Percentiles rank a stretch among this genome's conserved stretches.
phyloP scores from a whole-genome alignment of 2,797 vertebrate species.

The Brachyrhaphis roseni region DNA sequence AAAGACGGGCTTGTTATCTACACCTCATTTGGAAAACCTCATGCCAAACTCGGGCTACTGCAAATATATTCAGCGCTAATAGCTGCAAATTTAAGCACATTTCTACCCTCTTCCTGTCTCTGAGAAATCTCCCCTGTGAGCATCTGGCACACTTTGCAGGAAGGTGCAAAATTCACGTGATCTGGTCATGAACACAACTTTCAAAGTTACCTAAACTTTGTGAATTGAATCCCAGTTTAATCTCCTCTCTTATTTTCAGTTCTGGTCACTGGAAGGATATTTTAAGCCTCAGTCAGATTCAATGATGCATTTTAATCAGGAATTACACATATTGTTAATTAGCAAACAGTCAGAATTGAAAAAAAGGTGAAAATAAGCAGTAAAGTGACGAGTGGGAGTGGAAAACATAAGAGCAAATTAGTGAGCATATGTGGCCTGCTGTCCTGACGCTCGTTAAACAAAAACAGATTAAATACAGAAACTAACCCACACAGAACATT shows the following conservation, averaged over 20 bases:
- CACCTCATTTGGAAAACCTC: conserved; percentile 10
- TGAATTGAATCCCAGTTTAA: background rate
- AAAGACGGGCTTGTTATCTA: conserved; percentile 24
- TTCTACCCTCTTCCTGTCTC: background rate
- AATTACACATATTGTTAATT: conserved; percentile 5
- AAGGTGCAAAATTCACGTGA: conserved; percentile 41
- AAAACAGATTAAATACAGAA: background rate
- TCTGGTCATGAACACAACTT: conserved; percentile 34
- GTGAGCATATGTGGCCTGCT: background rate
- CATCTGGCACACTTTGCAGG: conserved; percentile 60
- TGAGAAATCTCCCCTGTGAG: conserved; percentile 21
- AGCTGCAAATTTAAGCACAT: conserved; percentile 24
- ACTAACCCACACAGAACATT: background rate
- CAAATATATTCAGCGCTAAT: conserved; percentile 48
- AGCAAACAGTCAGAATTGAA: background rate
- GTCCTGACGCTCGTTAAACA: background rate
- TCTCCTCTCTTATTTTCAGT: conserved; percentile 12
- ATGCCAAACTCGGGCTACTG: conserved; percentile 24
- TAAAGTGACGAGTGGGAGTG: background rate
- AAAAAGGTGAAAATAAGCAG: background rate
- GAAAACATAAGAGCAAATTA: conserved; percentile 16
- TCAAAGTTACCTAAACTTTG: background rate
- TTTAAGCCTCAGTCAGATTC: background rate
- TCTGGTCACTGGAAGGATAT: conserved; percentile 15
- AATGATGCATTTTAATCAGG: background rate